Conservation (phyloP, 2,888 invertebrate species). For the Lasioglossum oenotherae region DNA sequence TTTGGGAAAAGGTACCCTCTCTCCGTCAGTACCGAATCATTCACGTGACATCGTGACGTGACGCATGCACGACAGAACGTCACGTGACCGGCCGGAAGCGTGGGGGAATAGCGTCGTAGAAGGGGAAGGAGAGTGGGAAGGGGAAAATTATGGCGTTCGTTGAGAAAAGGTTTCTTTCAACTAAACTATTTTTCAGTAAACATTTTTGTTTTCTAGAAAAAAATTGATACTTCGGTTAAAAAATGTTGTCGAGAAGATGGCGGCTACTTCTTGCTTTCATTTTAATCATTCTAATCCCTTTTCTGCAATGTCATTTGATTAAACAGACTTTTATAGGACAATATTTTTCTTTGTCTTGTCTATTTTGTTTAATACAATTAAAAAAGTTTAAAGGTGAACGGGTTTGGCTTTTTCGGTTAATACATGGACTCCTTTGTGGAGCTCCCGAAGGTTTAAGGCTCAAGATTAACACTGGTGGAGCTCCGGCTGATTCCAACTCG, state of each 20-base stretch:
- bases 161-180: background rate
- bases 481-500: background rate
- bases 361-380: background rate
- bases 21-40: no score
- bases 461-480: background rate
- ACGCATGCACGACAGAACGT: no score
- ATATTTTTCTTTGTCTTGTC: background rate
- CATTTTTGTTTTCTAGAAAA: background rate
- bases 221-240: background rate
- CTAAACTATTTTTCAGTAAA: background rate
- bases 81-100: no score
- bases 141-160: background rate
- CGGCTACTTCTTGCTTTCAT: no score
- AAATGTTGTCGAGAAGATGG: no score
- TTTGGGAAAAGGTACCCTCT: no score
- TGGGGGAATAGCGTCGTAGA: no score
- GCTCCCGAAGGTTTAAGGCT: background rate
- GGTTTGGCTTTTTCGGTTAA: background rate
- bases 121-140: no score
- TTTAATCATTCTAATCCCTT: no score
- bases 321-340: background rate
- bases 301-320: no score
- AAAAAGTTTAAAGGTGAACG: background rate
- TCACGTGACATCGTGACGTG: no score
- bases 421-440: background rate